Percentiles rank a stretch among this genome's conserved stretches.
phyloP scores from a whole-genome alignment of 2,113 vertebrate genomes.

The Lophotis ruficrista region DNA sequence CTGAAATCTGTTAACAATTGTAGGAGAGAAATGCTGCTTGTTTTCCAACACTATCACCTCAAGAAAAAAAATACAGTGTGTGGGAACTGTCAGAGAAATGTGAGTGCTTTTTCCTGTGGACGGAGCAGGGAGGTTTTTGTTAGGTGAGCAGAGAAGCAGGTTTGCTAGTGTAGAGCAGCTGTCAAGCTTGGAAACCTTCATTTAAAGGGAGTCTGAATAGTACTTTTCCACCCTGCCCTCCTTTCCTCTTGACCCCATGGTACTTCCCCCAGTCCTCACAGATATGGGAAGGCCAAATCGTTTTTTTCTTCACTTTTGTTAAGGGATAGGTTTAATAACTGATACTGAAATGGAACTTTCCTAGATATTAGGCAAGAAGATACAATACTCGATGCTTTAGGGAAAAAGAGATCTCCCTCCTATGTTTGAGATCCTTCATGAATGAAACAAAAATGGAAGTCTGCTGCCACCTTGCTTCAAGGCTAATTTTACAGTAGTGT shows the following conservation, averaged over 20 bases:
- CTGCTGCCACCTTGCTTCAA: constrained; percentile 59
- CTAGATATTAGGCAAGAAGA: not conserved
- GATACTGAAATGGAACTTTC: not conserved
- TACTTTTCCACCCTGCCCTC: not conserved
- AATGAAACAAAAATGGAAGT: not conserved
- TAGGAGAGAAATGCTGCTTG: not conserved
- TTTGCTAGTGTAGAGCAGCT: not conserved
- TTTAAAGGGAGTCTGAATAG: not conserved
- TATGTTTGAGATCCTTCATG: not conserved
- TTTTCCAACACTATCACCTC: not conserved
- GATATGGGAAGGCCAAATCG: not conserved
- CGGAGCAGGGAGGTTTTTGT: not conserved
- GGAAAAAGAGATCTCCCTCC: not conserved
- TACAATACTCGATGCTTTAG: not conserved
- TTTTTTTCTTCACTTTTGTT: not conserved
- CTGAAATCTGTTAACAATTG: not conserved
- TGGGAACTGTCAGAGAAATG: not conserved
- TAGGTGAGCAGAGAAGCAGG: not conserved
- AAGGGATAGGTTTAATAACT: not conserved
- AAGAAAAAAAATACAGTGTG: not conserved
- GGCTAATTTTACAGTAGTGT: not conserved
- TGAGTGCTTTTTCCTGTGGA: not conserved
- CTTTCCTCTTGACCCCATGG: not conserved
- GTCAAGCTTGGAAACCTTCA: not conserved
- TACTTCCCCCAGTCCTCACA: not conserved